Base-by-base conservation (phyloP, 2,797 vertebrate genomes). In the Gallinago nigripennis region DNA sequence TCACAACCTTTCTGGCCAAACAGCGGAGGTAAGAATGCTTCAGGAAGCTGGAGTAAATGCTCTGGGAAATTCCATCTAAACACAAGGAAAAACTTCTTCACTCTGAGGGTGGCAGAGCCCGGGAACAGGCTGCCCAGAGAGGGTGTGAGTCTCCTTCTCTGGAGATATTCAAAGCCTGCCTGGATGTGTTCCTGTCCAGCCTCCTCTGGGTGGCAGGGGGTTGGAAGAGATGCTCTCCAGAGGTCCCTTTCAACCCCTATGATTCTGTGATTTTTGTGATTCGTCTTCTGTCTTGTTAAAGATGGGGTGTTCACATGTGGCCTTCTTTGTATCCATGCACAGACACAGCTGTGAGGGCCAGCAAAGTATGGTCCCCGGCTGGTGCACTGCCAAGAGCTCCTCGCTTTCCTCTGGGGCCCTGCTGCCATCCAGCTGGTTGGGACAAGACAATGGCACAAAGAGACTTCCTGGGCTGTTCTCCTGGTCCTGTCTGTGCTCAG, bases 21-120 rank as follows among this genome's bases (percentile, higher is more conserved):
- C 94, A 96, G 25, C 46, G 17, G 71, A 96, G 96, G 96, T 97
- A 95, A 96, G 96, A 89, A 80, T 50, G 21, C 27, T 84, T 77
- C 35, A 46, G 58, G 27, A 80, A 75, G 57, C 16, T 48, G 39
- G 20, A 87, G 17, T 16, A 68, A 80, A 37, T 48, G n/a, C 19
- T 76, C 60, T 19, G 18, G 17, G 37, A 61, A 61, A 61, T 28
- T 61, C 37, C 12, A 14, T 28, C 37, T 61, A 17, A 61, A 20
- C 60, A 61, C 13, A 28, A 61, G 18, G 23, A 39, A 61, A 39
- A 39, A 43, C 13, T 41, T 43, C 39, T 30, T 41, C 41, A 14
- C 28, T 31, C 23, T 41, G 27, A 61, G 35, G 12, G 60, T 41
- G 37, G 0, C 27, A 30, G 37, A 61, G 60, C 60, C 8, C 8